A percentile compares a stretch with the other conserved stretches of the same genome.
phyloP scores from a whole-genome alignment of 2,113 vertebrate genomes.

The Callorhinus ursinus region DNA sequence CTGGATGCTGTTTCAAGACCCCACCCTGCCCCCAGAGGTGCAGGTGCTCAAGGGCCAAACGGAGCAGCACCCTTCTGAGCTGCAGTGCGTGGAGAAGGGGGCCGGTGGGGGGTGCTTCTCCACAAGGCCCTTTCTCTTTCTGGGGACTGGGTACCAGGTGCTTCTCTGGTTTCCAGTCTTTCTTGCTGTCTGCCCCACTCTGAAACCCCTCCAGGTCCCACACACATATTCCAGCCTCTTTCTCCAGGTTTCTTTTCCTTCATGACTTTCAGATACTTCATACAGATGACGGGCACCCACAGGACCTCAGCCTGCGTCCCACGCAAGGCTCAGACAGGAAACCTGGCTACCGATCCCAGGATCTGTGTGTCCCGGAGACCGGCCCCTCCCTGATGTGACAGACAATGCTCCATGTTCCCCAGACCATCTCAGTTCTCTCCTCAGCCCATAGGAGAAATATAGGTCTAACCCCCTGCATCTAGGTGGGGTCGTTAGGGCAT shows the following conservation, averaged over 20 bases:
- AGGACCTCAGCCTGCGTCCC: neutral
- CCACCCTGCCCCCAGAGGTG: neutral
- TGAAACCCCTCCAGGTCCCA: neutral
- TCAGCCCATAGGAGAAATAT: too few species aligned
- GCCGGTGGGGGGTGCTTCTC: neutral
- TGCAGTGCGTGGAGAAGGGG: accelerated
- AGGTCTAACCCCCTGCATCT: neutral
- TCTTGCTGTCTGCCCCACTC: neutral
- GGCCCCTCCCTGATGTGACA: neutral
- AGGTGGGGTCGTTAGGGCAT: neutral
- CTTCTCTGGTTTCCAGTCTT: neutral
- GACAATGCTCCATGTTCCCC: neutral
- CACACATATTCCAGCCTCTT: neutral
- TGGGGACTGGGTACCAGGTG: neutral
- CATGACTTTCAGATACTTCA: neutral
- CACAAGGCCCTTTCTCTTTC: neutral
- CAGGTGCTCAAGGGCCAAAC: neutral
- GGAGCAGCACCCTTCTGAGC: neutral
- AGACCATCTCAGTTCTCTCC: neutral
- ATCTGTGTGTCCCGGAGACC: neutral
- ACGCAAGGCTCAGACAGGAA: neutral
- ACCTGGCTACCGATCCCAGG: neutral
- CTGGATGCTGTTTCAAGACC: neutral
- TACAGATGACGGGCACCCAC: neutral
- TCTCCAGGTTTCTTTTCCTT: neutral